Base-by-base conservation (phyloP, 2,888 invertebrate species). In the Euzophera pinguis region DNA sequence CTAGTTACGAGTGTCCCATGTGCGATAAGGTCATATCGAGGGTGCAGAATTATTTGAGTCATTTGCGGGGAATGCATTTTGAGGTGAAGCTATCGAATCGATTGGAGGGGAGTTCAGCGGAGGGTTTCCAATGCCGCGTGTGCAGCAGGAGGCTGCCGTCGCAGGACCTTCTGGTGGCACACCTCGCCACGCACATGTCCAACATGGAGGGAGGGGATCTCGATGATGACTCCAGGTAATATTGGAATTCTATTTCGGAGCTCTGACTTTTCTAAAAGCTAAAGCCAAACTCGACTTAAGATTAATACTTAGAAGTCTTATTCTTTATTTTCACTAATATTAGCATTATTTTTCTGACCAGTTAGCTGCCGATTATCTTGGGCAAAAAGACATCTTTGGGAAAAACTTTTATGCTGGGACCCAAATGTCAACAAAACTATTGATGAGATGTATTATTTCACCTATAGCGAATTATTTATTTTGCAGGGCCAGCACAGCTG, bases 181-280 rank as follows among this genome's bases (percentile, higher is more conserved):
- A 91, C 57, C 63, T 91, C 14, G 83, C 88, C 0, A 78, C 77
- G 10, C 91, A 91, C 56, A 81, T 90, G 72, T 75, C 86, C 1
- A 77, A 81, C 50, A 73, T 76, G 5, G 83, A 84, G 8, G 79
- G 78, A 2, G 67, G 63, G 9, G 69, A 52, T 6, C 63, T 50
- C 22, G 79, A 78, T 22, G 79, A 73, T 4, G 78, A 80, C 13
- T 81, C 80, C 22, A 76, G 83, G 85, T 87, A 32, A 32, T n/a
- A n/a, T n/a, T n/a, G n/a, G n/a, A n/a, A n/a, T n/a, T n/a, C n/a
- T n/a, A n/a, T n/a, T n/a, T n/a, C n/a, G n/a, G n/a, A n/a, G n/a
- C n/a, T n/a, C n/a, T n/a, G n/a, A n/a, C n/a, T n/a, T n/a, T n/a
- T n/a, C n/a, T n/a, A n/a, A n/a, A n/a, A n/a, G n/a, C n/a, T n/a